Evolutionary conservation across 2,888 invertebrate species (phyloP), one percentile per base, ranked within the genome.

Genomic region (Lepetodrilus schrolli): DNA sequence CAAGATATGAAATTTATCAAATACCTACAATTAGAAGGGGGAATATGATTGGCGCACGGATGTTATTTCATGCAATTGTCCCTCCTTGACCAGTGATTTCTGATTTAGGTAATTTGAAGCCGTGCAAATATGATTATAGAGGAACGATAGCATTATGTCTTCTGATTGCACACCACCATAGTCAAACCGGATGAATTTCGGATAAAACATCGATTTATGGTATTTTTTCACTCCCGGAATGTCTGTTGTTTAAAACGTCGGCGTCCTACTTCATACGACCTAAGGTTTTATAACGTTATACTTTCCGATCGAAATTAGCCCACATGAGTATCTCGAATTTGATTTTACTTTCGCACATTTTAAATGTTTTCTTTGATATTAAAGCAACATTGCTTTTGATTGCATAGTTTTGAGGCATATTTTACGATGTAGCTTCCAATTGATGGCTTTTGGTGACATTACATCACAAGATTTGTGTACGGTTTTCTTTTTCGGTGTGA

Each of bases 1-100:
- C 58, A 58, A 43, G 58, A 58, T 58, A 58, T 58, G 58, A 58
- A 58, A 58, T 58, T 58, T 58, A 58, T 58, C 58, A 58, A 58
- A 58, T 58, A 58, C 58, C 30, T 58, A 58, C 58, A 58, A 58
- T 58, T 58, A 58, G 58, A 30, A 17, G 13, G 26, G 26, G 58
- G 58, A 23, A 58, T 58, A 58, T 58, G 58, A 58, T 58, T 58
- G 58, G 58, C 5, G 26, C 58, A 10, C 58, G 58, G 58, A 58
- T 58, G 58, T 58, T 58, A 30, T 58, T 58, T 58, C 58, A 58
- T 58, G 30, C 58, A 34, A 58, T 58, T 58, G 58, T 34, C 30
- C 26, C 58, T 34, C 30, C 30, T 58, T 58, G 58, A 58, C 58
- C 58, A 34, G 26, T 30, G 10, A 58, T 58, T 58, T 58, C 58